Conservation (phyloP, 2,113 vertebrate genomes). For the Trichechus manatus region DNA sequence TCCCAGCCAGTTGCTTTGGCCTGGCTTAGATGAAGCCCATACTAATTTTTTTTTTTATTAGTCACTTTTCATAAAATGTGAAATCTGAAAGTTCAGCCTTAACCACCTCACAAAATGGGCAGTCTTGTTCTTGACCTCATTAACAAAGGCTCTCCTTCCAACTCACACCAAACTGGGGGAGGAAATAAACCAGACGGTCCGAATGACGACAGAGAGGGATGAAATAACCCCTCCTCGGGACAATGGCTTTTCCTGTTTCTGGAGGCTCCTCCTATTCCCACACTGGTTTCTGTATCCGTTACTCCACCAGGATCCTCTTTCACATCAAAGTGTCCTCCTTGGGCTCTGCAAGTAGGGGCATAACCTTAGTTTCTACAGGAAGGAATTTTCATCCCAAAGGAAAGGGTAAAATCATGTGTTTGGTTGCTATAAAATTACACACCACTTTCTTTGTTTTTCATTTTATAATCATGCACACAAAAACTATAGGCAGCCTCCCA, state of each 20-base stretch:
- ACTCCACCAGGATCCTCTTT: conserved; percentile 85
- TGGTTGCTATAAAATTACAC: conserved; percentile 82
- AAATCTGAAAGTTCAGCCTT: conserved; percentile 79
- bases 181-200: conserved; percentile 89
- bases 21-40: conserved; percentile 44
- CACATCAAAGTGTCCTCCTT: conserved; percentile 88
- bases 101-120: conserved; percentile 77
- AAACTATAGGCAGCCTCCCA: conserved; percentile 3
- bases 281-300: conserved; percentile 87
- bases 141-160: conserved; percentile 78
- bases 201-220: conserved; percentile 82
- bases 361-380: conserved; percentile 88
- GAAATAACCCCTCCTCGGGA: conserved; percentile 84
- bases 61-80: conserved; percentile 74
- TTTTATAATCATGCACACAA: not conserved
- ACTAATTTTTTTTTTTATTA: conserved; percentile 60
- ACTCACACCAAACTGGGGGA: conserved; percentile 80
- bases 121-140: conserved; percentile 77
- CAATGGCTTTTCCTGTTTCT: conserved; percentile 90
- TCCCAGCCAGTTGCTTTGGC: conserved; percentile 17
- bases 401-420: conserved; percentile 84
- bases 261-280: conserved; percentile 89
- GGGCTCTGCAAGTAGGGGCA: conserved; percentile 85
- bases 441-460: conserved; percentile 77
- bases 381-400: conserved; percentile 87